Conservation (phyloP, 2,888 invertebrate genomes). For the Torymus tubicola region DNA sequence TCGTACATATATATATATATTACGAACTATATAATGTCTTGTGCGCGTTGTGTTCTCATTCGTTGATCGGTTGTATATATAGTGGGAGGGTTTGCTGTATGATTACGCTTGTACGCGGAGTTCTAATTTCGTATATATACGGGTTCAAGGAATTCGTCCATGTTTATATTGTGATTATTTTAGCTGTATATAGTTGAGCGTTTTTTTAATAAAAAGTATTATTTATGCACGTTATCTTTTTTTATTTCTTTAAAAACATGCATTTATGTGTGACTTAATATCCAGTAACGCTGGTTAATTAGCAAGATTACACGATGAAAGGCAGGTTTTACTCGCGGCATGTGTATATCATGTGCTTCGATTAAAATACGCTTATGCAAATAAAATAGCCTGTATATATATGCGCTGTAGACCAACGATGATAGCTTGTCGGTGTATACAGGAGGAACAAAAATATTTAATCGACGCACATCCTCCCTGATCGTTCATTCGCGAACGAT, state of each 20-base stretch:
- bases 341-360: not conserved
- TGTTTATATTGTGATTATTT: too few species aligned
- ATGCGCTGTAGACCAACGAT: not conserved
- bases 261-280: too few species aligned
- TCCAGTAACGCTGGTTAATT: too few species aligned
- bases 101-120: conserved; percentile 27
- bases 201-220: too few species aligned
- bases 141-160: too few species aligned
- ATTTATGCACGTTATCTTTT: too few species aligned
- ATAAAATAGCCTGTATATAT: not conserved
- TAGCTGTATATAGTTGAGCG: too few species aligned
- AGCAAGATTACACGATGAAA: not conserved
- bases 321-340: conserved; percentile 20
- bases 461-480: conserved; percentile 4
- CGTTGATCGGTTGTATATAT: too few species aligned
- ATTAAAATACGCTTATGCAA: conserved; percentile 25
- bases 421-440: conserved; percentile 1
- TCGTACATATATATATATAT: too few species aligned
- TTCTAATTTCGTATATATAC: conserved; percentile 28
- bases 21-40: too few species aligned
- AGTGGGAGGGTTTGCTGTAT: not conserved
- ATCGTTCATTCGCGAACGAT: not conserved
- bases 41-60: too few species aligned
- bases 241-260: too few species aligned
- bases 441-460: conserved; percentile 31